These are phyloP conservation scores for Sebastes oblongus DNA, from an alignment of 2,797 vertebrate species.

Conservation along the genomic window DNA sequence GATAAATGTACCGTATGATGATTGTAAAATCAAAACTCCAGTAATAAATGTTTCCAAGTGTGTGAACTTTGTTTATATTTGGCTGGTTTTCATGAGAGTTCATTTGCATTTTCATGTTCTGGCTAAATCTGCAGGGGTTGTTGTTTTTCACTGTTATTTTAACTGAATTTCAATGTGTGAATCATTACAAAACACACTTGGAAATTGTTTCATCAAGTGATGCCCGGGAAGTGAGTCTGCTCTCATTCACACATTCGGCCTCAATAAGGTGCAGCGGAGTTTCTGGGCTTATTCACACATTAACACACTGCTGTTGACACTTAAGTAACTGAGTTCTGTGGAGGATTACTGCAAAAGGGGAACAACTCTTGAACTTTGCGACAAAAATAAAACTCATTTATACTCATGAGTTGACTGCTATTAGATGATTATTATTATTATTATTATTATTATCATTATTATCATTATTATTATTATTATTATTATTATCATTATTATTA, in stretches of 20 bases:
- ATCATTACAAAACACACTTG: not conserved
- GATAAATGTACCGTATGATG: slow-evolving; percentile 57
- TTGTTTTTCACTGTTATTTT: not conserved
- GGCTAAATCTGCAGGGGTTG: not conserved
- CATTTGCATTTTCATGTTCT: not conserved
- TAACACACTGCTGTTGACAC: slow-evolving; percentile 6
- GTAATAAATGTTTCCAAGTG: slow-evolving; percentile 71
- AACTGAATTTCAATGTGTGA: not conserved
- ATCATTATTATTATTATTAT: too few species aligned
- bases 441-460: not conserved
- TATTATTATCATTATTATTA: too few species aligned
- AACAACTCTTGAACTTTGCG: not conserved
- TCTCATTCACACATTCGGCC: not conserved
- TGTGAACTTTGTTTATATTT: slow-evolving; percentile 19
- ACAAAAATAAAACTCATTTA: not conserved
- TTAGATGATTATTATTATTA: not conserved
- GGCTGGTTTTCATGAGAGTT: not conserved
- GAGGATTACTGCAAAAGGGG: not conserved
- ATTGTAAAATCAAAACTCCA: slow-evolving; percentile 50
- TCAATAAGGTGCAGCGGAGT: not conserved
- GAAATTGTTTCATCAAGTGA: not conserved
- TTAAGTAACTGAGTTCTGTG: not conserved
- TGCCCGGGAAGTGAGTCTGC: not conserved
- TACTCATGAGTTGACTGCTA: not conserved
- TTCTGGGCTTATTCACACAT: slow-evolving; percentile 29